Conservation (phyloP, 2,888 invertebrate genomes). For the Coelopa pilipes region DNA sequence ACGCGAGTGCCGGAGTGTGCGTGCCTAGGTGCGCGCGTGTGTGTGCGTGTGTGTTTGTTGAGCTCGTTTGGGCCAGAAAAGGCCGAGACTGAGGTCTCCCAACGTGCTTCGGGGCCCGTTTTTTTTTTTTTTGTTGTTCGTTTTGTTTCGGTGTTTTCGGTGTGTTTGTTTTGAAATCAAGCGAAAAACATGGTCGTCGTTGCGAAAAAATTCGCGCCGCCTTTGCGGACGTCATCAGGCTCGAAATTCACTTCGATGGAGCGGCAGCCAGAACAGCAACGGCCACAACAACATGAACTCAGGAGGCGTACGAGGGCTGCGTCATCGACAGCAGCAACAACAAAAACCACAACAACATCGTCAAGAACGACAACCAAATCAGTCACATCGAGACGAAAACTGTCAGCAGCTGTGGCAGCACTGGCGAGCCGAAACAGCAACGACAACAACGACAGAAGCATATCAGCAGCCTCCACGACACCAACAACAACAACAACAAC, state of each 20-base stretch:
- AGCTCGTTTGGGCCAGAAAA: not conserved
- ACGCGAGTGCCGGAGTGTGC: not conserved
- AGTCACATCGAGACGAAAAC: not conserved
- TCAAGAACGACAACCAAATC: slow-evolving; percentile 9
- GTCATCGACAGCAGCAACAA: slow-evolving; percentile 14
- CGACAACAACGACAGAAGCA: not conserved
- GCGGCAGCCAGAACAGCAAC: slow-evolving; percentile 11
- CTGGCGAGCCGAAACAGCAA: too few relatives aligned
- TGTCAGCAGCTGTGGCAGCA: not conserved
- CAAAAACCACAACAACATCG: not conserved
- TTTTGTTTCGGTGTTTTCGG: not conserved
- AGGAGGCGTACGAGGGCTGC: slow-evolving; percentile 21
- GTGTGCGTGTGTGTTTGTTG: slow-evolving; percentile 13
- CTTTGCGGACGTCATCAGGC: slow-evolving; percentile 1
- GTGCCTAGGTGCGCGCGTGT: not conserved
- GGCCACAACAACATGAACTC: slow-evolving; percentile 1
- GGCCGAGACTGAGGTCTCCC: too few relatives aligned
- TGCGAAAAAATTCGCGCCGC: slow-evolving; percentile 6
- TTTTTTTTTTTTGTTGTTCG: not conserved
- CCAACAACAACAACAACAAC: slow-evolving; percentile 5
- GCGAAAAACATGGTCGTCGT: slow-evolving; percentile 4
- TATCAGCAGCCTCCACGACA: slow-evolving; percentile 17
- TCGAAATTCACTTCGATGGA: slow-evolving; percentile 1
- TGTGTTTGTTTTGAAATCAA: slow-evolving; percentile 1
- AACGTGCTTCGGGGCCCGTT: not conserved